phyloP scores from a whole-genome alignment of 2,113 vertebrate genomes.

The Micronycteris hirsuta region DNA sequence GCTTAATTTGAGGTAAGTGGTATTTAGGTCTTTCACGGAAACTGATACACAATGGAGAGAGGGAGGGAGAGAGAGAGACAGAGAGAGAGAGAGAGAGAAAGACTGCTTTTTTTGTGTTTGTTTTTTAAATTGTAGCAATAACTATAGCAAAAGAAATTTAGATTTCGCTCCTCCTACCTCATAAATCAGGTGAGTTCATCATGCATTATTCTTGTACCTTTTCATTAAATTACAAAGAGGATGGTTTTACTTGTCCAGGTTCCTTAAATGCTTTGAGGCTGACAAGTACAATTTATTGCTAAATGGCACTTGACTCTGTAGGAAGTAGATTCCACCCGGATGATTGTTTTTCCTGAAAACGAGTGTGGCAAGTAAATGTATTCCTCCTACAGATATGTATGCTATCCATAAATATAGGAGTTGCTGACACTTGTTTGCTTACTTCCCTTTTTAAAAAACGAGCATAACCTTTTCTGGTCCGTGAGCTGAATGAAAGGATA shows the following conservation, averaged over 20 bases:
- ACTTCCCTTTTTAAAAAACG: slow-evolving; percentile 81
- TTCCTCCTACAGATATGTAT: slow-evolving; percentile 72
- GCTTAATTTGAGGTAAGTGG: slow-evolving; percentile 89
- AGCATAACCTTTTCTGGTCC: slow-evolving; percentile 74
- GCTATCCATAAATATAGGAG: slow-evolving; percentile 65
- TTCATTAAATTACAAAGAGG: slow-evolving; percentile 60
- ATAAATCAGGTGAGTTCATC: slow-evolving; percentile 54
- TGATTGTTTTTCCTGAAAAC: slow-evolving; percentile 49
- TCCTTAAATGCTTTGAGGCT: slow-evolving; percentile 46
- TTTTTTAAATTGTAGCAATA: slow-evolving; percentile 10
- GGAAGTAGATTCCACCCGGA: slow-evolving; percentile 59
- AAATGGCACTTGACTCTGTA: slow-evolving; percentile 66
- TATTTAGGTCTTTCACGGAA: slow-evolving; percentile 79
- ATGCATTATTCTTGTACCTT: slow-evolving; percentile 73
- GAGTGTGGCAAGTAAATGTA: slow-evolving; percentile 58
- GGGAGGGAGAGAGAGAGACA: not conserved
- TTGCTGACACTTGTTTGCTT: slow-evolving; percentile 73
- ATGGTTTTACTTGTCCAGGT: slow-evolving; percentile 48
- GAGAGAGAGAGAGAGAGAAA: not conserved
- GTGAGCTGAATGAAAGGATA: slow-evolving; percentile 77
- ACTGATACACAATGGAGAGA: slow-evolving; percentile 71
- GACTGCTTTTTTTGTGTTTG: not conserved
- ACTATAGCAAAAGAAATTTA: slow-evolving; percentile 50
- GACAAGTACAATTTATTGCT: slow-evolving; percentile 54
- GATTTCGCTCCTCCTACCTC: slow-evolving; percentile 60